These are phyloP conservation scores for Rhombomys opimus DNA, from an alignment of 2,113 vertebrate genomes.

Conservation along the genomic window DNA sequence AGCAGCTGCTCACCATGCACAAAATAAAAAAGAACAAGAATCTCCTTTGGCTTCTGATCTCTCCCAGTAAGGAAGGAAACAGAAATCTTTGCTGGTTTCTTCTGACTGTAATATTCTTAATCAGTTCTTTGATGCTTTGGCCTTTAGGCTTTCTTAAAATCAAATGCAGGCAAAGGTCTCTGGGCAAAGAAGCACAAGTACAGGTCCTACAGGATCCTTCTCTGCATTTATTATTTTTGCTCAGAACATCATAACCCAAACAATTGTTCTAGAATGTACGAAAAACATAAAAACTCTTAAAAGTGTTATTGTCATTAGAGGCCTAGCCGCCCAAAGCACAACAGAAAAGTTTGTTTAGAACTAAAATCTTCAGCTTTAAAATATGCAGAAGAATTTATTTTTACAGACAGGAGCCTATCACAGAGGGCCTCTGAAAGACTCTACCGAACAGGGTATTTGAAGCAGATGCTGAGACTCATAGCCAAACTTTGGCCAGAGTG, in stretches of 20 bases:
- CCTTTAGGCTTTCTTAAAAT: neutral
- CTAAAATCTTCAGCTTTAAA: constrained; percentile 26
- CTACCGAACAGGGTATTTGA: no score
- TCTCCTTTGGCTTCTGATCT: constrained; percentile 6
- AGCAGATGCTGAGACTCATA: no score
- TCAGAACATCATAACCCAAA: neutral
- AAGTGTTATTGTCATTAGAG: neutral
- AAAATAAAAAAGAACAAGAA: neutral
- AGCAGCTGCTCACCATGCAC: neutral
- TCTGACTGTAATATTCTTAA: neutral
- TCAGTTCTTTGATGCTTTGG: neutral
- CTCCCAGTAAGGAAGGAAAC: neutral
- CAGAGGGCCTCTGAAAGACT: no score
- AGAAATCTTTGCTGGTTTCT: constrained; percentile 17
- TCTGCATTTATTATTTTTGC: neutral
- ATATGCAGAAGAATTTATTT: neutral
- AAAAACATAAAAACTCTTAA: neutral
- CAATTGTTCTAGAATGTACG: neutral
- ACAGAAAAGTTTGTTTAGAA: neutral
- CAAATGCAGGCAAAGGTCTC: neutral
- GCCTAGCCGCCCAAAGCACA: neutral
- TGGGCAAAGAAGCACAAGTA: neutral
- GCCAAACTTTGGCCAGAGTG: no score
- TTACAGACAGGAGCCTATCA: no score
- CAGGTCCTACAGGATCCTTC: neutral